phyloP scores from a whole-genome alignment of 1,140 invertebrate species.

The Parasteatoda tepidariorum region DNA sequence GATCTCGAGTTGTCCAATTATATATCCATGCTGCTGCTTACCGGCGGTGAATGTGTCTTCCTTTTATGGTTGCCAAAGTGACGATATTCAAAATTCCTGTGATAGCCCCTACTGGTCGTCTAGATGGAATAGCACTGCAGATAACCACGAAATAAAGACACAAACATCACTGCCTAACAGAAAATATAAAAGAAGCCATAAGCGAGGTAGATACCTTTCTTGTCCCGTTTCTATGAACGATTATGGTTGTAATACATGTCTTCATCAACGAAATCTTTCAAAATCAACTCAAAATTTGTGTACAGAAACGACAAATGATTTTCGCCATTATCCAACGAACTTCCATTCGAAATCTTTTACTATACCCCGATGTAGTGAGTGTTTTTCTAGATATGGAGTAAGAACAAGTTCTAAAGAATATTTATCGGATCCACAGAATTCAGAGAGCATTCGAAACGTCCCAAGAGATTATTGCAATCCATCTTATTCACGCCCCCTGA shows the following conservation, averaged over 20 bases:
- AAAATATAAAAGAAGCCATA: background rate
- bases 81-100: background rate
- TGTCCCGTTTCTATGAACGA: background rate
- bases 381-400: background rate
- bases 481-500: too few species aligned
- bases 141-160: background rate
- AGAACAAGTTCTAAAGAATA: background rate
- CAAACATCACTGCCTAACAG: background rate
- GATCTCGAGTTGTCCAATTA: background rate
- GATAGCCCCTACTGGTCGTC: background rate
- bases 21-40: background rate
- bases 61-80: background rate
- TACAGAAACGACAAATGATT: background rate
- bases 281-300: background rate
- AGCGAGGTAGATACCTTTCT: conserved; percentile 10
- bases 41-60: background rate
- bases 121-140: background rate
- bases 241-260: background rate
- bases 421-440: background rate
- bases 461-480: too few species aligned
- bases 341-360: background rate
- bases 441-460: too few species aligned
- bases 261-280: background rate
- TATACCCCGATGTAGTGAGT: background rate
- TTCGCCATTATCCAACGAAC: background rate